Conservation (phyloP, 2,113 vertebrate species). For the Mungos mungo region DNA sequence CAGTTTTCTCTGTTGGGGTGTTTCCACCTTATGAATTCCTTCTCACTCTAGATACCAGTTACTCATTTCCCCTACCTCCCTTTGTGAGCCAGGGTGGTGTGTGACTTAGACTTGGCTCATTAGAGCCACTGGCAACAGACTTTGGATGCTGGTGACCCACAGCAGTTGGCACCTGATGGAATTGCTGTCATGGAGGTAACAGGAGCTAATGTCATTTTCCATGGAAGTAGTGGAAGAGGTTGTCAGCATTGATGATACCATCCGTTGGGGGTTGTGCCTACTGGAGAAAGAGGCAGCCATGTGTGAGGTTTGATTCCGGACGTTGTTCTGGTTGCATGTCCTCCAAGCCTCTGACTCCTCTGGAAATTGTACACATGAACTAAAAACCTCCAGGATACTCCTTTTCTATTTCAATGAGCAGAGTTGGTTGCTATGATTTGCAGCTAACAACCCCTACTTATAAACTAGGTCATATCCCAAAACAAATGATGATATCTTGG, state of each 20-base stretch:
- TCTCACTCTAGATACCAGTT: not conserved
- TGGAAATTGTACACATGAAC: not conserved
- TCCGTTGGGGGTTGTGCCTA: not conserved
- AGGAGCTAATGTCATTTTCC: not conserved
- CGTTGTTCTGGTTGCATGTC: not conserved
- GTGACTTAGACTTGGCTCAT: not conserved
- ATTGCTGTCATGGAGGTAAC: not conserved
- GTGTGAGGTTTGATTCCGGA: not conserved
- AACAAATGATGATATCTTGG: not conserved
- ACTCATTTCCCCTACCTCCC: not conserved
- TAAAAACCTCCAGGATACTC: not conserved
- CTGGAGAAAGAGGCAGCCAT: not conserved
- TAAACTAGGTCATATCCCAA: not conserved
- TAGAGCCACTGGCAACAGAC: not conserved
- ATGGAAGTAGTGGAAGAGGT: not conserved
- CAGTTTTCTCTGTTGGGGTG: not conserved
- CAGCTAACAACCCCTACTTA: not conserved
- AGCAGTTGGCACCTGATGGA: not conserved
- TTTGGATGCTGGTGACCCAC: not conserved
- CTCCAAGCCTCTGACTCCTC: not conserved
- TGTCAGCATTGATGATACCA: not conserved
- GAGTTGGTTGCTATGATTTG: not conserved
- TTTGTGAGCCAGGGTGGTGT: not conserved
- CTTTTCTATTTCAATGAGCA: not conserved
- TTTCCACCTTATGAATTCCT: not conserved